A percentile compares a stretch with the other conserved stretches of the same genome.
These are phyloP conservation scores for Poecilia picta DNA, from an alignment of 2,797 vertebrate genomes.

Conservation along the genomic window DNA sequence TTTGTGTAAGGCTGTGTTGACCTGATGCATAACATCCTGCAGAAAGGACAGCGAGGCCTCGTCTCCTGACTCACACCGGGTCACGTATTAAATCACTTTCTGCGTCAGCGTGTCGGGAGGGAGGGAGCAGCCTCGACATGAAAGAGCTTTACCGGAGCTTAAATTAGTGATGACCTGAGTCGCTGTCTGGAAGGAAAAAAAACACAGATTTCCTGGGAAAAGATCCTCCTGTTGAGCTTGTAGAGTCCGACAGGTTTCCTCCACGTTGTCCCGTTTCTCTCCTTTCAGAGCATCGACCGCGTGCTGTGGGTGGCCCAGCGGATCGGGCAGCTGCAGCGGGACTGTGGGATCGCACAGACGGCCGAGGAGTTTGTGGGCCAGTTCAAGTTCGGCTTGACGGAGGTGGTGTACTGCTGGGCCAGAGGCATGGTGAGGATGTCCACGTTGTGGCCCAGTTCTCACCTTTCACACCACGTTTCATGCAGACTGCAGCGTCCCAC, in stretches of 20 bases:
- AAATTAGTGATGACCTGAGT: constrained; percentile 68
- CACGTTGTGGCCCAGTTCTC: neutral
- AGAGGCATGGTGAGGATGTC: constrained; percentile 88
- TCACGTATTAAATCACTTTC: constrained; percentile 33
- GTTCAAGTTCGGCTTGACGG: constrained; percentile 91
- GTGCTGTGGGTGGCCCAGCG: constrained; percentile 85
- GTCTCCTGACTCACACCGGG: constrained; percentile 32
- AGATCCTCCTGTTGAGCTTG: constrained; percentile 18
- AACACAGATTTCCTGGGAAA: constrained; percentile 36
- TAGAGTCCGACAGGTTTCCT: constrained; percentile 18
- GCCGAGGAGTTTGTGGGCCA: constrained; percentile 90
- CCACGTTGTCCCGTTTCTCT: neutral
- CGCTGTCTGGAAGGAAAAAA: constrained; percentile 9
- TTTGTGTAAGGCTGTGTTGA: constrained; percentile 12
- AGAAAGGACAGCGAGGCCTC: constrained; percentile 37
- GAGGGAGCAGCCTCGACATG: constrained; percentile 56
- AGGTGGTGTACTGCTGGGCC: constrained; percentile 95
- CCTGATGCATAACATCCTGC: constrained; percentile 33
- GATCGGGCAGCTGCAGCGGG: constrained; percentile 87
- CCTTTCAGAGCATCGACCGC: constrained; percentile 82
- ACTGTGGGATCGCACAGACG: constrained; percentile 87
- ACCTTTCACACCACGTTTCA: neutral
- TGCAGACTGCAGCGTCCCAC: neutral
- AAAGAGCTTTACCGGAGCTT: constrained; percentile 70
- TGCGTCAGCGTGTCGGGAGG: constrained; percentile 23